Conservation (phyloP, 2,888 invertebrate genomes). For the Resseliella maxima region DNA sequence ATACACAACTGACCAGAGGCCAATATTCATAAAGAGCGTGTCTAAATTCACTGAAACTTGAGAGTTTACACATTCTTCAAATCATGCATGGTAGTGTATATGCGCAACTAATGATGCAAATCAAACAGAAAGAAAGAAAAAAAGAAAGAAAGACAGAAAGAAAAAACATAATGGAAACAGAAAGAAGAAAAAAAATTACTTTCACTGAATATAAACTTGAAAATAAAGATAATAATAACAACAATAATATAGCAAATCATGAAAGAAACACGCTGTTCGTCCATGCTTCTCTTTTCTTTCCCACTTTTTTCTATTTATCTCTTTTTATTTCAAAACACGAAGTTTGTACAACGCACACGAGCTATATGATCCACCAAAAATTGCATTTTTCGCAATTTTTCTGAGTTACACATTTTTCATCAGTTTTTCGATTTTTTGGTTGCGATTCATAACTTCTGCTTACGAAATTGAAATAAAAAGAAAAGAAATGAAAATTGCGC, state of each 20-base stretch:
- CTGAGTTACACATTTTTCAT: neutral
- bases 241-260: slow-evolving; percentile 39
- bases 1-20: slow-evolving; percentile 18
- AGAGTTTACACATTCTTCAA: slow-evolving; percentile 31
- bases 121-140: slow-evolving; percentile 19
- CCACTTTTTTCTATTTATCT: neutral
- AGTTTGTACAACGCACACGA: neutral
- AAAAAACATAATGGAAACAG: slow-evolving; percentile 19
- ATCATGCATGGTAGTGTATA: slow-evolving; percentile 8
- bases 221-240: slow-evolving; percentile 44
- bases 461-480: neutral
- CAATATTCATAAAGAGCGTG: slow-evolving; percentile 32
- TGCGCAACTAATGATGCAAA: slow-evolving; percentile 42
- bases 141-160: neutral
- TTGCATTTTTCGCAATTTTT: slow-evolving; percentile 20
- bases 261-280: slow-evolving; percentile 40
- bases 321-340: neutral
- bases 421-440: neutral
- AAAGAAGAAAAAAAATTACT: slow-evolving; percentile 52
- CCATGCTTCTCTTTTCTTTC: slow-evolving; percentile 30
- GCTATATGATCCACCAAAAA: slow-evolving; percentile 1
- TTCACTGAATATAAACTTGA: slow-evolving; percentile 54
- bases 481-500: neutral
- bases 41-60: slow-evolving; percentile 41
- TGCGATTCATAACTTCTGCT: neutral